Evolutionary conservation across 2,888 invertebrate species (phyloP), one percentile per base, ranked within the genome.

Genomic region (Halocaridina rubra): DNA sequence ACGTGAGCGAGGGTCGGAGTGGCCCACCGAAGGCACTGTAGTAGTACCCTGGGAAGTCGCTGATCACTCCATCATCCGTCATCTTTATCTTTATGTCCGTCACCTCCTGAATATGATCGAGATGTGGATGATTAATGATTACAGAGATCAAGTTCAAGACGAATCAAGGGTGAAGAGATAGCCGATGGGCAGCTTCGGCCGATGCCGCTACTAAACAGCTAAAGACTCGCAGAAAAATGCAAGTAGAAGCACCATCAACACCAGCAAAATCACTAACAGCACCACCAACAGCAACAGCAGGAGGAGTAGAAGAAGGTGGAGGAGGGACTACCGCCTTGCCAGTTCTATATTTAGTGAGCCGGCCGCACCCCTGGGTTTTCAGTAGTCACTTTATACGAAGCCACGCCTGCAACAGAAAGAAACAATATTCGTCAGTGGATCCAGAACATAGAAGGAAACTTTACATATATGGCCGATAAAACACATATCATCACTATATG

Each of bases 311-410:
- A 67, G 74, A 16, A 46, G 67, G 53, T 29, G 72, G 59, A 79
- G 46, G 24, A 77, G 53, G 69, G 53, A 72, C 78, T 16, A 39
- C 64, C 79, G 74, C 61, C 39, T 64, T 79, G 78, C 84, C 84
- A 81, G 76, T 53, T 64, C 81, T 84, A 84, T 79, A 84, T 84
- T 80, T 84, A 84, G 79, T 64, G 74, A 16, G 67, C 67, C 75
- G 76, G 81, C 76, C 81, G 53, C 67, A 39, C 29, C 74, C 16
- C 76, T n/a, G n/a, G n/a, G n/a, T n/a, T n/a, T 30, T 30, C 75
- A 72, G 29, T 67, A 81, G 78, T 84, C 78, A 78, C 82, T 78
- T 24, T 69, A 84, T 72, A 72, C 77, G 59, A 39, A 29, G 19
- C 67, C 78, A 64, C 82, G 59, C 72, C 82, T 84, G 81, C 33